These are phyloP conservation scores for Lagria hirta DNA, from an alignment of 2,888 invertebrate species.

Conservation along the genomic window DNA sequence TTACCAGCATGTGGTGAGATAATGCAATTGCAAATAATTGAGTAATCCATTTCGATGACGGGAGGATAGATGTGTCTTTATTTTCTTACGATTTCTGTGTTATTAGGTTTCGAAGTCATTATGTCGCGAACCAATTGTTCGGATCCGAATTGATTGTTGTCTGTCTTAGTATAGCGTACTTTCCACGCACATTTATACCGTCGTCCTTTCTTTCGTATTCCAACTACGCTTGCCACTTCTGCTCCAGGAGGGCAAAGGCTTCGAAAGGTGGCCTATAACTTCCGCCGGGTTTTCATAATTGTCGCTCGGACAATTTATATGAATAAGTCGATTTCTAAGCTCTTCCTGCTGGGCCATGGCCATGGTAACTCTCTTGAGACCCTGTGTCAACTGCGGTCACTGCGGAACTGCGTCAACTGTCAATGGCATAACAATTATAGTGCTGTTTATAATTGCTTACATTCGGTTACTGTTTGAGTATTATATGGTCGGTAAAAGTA, in stretches of 20 bases:
- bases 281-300: slow-evolving; percentile 9
- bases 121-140: slow-evolving; percentile 17
- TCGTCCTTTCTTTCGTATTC: slow-evolving; percentile 16
- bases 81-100: slow-evolving; percentile 12
- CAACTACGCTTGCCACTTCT: slow-evolving; percentile 15
- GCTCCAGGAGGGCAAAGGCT: slow-evolving; percentile 15
- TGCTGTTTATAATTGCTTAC: too few relatives aligned
- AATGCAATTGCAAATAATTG: slow-evolving; percentile 11
- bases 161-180: slow-evolving; percentile 14
- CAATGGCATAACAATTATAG: too few relatives aligned
- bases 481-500: too few relatives aligned
- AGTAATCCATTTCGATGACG: slow-evolving; percentile 12
- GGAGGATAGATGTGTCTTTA: slow-evolving; percentile 8
- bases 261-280: slow-evolving; percentile 10
- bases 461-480: too few relatives aligned
- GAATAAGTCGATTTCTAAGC: slow-evolving; percentile 11
- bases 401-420: too few relatives aligned
- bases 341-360: slow-evolving; percentile 13
- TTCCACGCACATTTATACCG: slow-evolving; percentile 17
- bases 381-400: too few relatives aligned
- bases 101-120: slow-evolving; percentile 10
- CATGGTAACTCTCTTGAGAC: slow-evolving; percentile 11
- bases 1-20: slow-evolving; percentile 12
- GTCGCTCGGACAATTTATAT: slow-evolving; percentile 9
- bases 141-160: slow-evolving; percentile 19